Conservation (phyloP, 23 tunicate species). For the Corella eumyota region DNA sequence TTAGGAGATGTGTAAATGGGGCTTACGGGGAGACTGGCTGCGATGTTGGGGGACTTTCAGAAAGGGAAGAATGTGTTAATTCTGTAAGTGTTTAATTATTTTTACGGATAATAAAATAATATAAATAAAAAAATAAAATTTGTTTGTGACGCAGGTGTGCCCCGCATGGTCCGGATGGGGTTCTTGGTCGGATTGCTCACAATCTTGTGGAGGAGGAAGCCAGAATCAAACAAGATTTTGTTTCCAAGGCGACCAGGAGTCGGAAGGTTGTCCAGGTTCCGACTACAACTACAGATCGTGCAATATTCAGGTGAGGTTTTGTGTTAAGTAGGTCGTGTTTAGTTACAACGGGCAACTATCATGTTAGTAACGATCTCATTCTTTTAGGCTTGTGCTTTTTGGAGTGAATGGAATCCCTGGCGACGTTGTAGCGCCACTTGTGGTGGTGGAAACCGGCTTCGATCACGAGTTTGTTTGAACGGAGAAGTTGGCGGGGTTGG, state of each 20-base stretch:
- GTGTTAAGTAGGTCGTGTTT: no score
- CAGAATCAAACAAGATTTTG: conserved; percentile 47
- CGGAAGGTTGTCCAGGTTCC: conserved; percentile 51
- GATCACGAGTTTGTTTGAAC: conserved; percentile 53
- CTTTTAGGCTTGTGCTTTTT: conserved; percentile 69
- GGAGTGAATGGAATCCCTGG: conserved; percentile 73
- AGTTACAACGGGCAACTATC: no score
- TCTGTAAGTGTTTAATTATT: conserved; percentile 17
- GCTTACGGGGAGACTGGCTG: conserved; percentile 21
- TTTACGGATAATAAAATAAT: neutral
- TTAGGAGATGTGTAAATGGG: conserved; percentile 39
- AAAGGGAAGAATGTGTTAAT: conserved; percentile 8
- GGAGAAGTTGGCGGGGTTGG: conserved; percentile 62
- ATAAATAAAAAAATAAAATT: no score
- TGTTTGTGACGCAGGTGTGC: conserved; percentile 45
- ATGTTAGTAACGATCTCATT: no score
- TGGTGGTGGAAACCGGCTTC: conserved; percentile 49
- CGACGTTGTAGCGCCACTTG: conserved; percentile 49
- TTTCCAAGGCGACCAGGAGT: conserved; percentile 26
- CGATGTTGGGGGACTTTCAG: conserved; percentile 9
- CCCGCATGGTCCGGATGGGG: conserved; percentile 67
- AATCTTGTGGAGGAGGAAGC: conserved; percentile 62
- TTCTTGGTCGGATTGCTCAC: conserved; percentile 39
- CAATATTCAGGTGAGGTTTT: conserved; percentile 20
- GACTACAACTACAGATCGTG: conserved; percentile 13